A percentile compares a stretch with the other conserved stretches of the same genome.
Conservation (phyloP, 1,140 invertebrate genomes). For the Hypsibius dujardini region DNA sequence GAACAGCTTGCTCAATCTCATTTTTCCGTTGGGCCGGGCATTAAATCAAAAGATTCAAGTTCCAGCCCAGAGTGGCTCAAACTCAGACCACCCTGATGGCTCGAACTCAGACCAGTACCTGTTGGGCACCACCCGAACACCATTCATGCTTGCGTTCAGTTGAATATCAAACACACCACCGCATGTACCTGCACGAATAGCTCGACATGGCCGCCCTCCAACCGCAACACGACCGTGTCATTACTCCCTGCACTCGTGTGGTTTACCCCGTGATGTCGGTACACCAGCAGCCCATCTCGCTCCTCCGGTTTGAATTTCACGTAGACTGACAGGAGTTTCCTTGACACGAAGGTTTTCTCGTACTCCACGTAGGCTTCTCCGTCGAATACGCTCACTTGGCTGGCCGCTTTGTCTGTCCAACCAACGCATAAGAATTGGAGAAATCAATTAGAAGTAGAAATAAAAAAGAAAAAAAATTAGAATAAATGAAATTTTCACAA, state of each 20-base stretch:
- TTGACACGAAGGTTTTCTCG: background rate
- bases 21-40: too few species aligned
- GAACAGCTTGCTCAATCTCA: too few species aligned
- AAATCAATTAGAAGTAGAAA: too few species aligned
- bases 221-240: background rate
- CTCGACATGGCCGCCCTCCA: background rate
- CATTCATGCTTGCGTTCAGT: too few species aligned
- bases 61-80: too few species aligned
- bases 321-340: background rate
- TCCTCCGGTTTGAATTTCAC: background rate
- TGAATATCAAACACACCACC: background rate
- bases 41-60: too few species aligned
- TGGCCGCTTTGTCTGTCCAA: background rate
- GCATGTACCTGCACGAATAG: background rate
- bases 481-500: too few species aligned
- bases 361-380: background rate
- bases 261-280: constrained; percentile 13
- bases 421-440: too few species aligned
- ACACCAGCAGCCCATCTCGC: background rate
- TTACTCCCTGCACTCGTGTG: background rate
- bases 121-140: too few species aligned
- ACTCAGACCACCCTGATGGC: too few species aligned
- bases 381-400: background rate
- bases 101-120: too few species aligned
- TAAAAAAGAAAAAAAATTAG: too few species aligned